Percentiles rank a stretch among this genome's conserved stretches.
Conservation (phyloP, 2,888 invertebrate genomes). For the Scaeva pyrastri region DNA sequence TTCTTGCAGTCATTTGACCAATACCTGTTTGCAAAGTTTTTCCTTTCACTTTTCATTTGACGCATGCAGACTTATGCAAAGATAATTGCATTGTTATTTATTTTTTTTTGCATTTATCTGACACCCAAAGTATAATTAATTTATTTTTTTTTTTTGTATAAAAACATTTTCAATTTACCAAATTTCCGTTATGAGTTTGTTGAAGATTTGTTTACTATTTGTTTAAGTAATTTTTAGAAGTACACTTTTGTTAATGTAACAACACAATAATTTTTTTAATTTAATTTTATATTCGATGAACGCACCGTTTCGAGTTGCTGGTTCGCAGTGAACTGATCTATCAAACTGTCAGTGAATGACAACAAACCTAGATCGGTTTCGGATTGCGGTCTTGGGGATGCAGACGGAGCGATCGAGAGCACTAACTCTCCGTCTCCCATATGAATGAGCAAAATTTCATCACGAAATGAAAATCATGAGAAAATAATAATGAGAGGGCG, state of each 20-base stretch:
- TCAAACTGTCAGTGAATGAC: background rate
- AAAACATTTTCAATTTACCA: slow-evolving; percentile 3
- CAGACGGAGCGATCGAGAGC: too few species aligned
- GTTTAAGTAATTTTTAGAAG: background rate
- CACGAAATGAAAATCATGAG: background rate
- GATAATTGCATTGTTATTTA: background rate
- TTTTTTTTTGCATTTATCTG: too few species aligned
- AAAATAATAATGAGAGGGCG: background rate
- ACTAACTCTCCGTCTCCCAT: too few species aligned
- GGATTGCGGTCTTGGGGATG: too few species aligned
- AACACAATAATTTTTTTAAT: background rate
- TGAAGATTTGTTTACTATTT: background rate
- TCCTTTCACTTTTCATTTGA: slow-evolving; percentile 9
- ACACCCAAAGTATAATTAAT: too few species aligned
- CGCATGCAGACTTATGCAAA: background rate
- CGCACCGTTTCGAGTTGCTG: background rate
- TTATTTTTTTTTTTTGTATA: background rate
- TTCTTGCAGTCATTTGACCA: background rate
- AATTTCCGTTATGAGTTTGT: background rate
- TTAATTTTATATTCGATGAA: background rate
- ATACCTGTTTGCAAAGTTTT: background rate
- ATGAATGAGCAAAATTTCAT: background rate
- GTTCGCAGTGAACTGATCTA: slow-evolving; percentile 18
- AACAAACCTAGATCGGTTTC: background rate
- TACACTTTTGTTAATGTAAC: background rate